Evolutionary conservation across 2,113 vertebrate genomes (phyloP), one percentile per base, ranked within the genome.

Genomic region (Dicentrarchus labrax): DNA sequence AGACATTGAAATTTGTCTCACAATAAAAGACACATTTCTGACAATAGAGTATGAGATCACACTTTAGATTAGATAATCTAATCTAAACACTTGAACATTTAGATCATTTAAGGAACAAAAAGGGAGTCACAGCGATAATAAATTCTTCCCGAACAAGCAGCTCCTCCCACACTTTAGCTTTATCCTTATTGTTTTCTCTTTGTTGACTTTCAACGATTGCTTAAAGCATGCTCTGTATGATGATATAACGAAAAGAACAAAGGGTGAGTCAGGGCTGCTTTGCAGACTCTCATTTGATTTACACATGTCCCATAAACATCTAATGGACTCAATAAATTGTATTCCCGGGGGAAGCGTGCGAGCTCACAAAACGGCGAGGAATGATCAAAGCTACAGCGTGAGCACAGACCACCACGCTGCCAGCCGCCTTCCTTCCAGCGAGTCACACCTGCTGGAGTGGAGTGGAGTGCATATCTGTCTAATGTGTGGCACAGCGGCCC

Each of bases 321-420:
- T 92, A 91, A 92, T 86, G 84, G 84, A 84, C 80, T 84, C 86
- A 71, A 80, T 93, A 88, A 89, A 93, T 81, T 78, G 72, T 85
- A 24, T 84, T 82, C 82, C 78, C 47, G 39, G 43, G 73, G 80
- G 82, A 87, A 56, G 81, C 54, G 2, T 22, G 62, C 30, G 2
- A 47, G 61, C 41, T 64, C 57, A 72, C 68, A 57, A 66, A 82
- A 70, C 17, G 43, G 15, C 10, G 12, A 56, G 67, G 17, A 71
- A 71, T 36, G 84, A 90, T 90, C 86, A 91, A 90, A 91, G 91
- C 73, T 2, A 11, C 48, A 51, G 85, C n/a, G 70, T 22, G 36
- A 22, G 84, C 22, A 13, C 7, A 51, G 81, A 85, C 87, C 85
- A 74, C 89, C 86, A 3, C 56, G 1, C 45, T 57, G 83, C 89